These are phyloP conservation scores for Calidris pygmaea DNA, from an alignment of 2,113 vertebrate species.

Conservation along the genomic window DNA sequence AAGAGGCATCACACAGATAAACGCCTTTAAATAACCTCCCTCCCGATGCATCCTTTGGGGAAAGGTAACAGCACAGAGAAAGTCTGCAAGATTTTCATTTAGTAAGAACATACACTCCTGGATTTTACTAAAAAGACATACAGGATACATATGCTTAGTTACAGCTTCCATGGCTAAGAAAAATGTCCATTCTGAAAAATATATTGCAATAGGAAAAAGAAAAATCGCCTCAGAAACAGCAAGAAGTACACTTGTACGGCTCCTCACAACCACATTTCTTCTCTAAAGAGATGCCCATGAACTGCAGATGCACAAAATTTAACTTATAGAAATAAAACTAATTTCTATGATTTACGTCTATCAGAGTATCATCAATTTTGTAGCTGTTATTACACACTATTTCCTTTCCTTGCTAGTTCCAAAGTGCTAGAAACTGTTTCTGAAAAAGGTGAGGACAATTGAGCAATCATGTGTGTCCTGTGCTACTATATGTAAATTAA, in stretches of 20 bases:
- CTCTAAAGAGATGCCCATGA: not conserved
- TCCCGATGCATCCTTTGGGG: not conserved
- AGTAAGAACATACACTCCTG: not conserved
- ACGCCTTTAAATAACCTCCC: not conserved
- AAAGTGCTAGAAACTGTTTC: not conserved
- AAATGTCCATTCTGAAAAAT: not conserved
- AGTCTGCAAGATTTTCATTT: not conserved
- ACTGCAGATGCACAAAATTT: not conserved
- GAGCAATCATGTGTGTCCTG: not conserved
- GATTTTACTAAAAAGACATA: not conserved
- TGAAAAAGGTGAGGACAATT: not conserved
- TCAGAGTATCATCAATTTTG: not conserved
- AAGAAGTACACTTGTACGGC: not conserved
- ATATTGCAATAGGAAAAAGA: not conserved
- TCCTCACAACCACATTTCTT: not conserved
- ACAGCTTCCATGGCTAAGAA: not conserved
- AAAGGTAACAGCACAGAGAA: not conserved
- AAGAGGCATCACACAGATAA: not conserved
- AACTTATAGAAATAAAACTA: not conserved
- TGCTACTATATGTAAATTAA: not conserved
- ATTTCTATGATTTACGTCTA: not conserved
- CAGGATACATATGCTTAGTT: fast-evolving
- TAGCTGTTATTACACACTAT: not conserved
- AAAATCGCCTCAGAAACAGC: not conserved
- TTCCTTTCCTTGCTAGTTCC: not conserved